A percentile compares a stretch with the other conserved stretches of the same genome.
Conservation (phyloP, 2,797 vertebrate genomes). For the Euthynnus affinis region DNA sequence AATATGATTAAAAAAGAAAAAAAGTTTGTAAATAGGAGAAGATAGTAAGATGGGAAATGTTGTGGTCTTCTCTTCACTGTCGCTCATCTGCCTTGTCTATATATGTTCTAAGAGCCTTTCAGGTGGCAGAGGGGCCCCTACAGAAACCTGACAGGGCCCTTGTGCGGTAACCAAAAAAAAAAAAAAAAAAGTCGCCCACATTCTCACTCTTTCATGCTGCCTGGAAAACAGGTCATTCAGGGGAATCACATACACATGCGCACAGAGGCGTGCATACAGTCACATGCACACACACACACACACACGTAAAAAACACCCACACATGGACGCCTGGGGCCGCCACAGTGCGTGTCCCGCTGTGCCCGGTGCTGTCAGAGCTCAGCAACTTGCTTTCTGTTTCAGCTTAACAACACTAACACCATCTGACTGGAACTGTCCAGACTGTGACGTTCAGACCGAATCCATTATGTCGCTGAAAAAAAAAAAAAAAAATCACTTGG, state of each 20-base stretch:
- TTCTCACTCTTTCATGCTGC: constrained; percentile 30
- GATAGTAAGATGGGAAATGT: neutral
- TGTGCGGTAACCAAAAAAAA: no score
- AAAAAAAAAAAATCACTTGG: neutral
- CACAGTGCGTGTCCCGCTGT: neutral
- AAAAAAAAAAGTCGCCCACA: constrained; percentile 54
- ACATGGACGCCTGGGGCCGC: neutral
- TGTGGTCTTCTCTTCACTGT: neutral
- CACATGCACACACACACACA: constrained; percentile 9
- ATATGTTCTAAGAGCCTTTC: constrained; percentile 9
- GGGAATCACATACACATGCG: constrained; percentile 43
- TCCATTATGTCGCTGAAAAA: neutral
- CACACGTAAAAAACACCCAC: constrained; percentile 1
- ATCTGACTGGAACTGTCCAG: constrained; percentile 24
- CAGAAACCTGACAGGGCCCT: neutral
- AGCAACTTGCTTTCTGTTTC: constrained; percentile 42
- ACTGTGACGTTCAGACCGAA: constrained; percentile 23
- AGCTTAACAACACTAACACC: constrained; percentile 27
- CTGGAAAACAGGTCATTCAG: constrained; percentile 57
- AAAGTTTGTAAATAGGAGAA: neutral
- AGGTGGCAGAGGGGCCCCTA: constrained; percentile 3
- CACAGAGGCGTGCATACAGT: constrained; percentile 29
- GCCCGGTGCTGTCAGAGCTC: neutral
- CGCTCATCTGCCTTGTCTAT: neutral
- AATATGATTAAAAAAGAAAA: neutral